phyloP scores from a whole-genome alignment of 2,797 vertebrate species.

The Glossophaga mutica region DNA sequence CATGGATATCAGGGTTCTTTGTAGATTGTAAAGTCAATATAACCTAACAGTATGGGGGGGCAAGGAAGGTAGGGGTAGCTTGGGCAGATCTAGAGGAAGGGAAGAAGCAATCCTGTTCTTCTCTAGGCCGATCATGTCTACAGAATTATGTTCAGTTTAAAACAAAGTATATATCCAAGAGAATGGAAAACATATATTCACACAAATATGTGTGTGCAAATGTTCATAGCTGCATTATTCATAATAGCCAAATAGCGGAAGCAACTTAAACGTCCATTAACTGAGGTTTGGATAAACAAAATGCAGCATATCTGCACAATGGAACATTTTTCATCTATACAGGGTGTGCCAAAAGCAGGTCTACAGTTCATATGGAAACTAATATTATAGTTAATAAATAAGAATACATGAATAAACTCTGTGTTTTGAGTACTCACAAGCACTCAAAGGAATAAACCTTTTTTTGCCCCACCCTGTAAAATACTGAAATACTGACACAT shows the following conservation, averaged over 20 bases:
- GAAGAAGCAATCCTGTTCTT: not conserved
- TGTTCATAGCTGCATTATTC: not conserved
- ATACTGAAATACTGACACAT: not conserved
- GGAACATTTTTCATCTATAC: not conserved
- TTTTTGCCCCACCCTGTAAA: not conserved
- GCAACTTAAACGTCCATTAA: not conserved
- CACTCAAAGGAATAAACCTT: not conserved
- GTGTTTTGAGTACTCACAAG: not conserved
- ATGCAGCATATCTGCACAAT: not conserved
- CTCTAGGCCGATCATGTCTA: not conserved
- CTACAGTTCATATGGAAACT: not conserved
- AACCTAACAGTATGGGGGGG: not conserved
- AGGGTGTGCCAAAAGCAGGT: not conserved
- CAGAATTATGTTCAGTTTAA: not conserved
- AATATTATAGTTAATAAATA: not conserved
- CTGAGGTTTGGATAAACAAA: not conserved
- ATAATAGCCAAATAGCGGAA: not conserved
- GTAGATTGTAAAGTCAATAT: not conserved
- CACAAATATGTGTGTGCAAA: not conserved
- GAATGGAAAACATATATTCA: not conserved
- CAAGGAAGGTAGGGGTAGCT: not conserved
- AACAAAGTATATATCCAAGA: not conserved
- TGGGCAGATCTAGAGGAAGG: not conserved
- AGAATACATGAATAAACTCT: not conserved
- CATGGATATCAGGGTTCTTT: not conserved